Conservation (phyloP, 2,797 vertebrate species). For the Hypotaenidia okinawae region DNA sequence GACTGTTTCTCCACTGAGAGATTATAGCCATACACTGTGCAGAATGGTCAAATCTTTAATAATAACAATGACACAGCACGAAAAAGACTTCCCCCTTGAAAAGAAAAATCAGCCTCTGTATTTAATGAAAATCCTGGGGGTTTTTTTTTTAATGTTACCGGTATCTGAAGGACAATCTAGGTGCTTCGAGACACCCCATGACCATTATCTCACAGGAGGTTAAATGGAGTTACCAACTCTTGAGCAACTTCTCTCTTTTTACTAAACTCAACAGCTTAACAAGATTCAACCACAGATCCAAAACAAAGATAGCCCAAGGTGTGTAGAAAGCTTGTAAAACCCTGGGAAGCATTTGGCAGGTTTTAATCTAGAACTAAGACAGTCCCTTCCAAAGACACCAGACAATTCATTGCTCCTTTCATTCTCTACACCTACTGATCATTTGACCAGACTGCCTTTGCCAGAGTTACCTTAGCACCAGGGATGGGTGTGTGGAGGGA, state of each 20-base stretch:
- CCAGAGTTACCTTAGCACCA: neutral
- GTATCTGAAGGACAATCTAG: constrained; percentile 41
- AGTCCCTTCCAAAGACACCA: constrained; percentile 13
- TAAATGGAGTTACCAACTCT: constrained; percentile 42
- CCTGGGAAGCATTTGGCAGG: neutral
- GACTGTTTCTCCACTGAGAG: constrained; percentile 14
- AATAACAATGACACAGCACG: constrained; percentile 53
- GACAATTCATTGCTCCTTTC: neutral
- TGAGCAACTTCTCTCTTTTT: constrained; percentile 11
- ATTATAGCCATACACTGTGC: constrained; percentile 18
- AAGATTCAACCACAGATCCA: constrained; percentile 19
- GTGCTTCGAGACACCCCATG: neutral
- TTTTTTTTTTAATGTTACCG: constrained; percentile 2
- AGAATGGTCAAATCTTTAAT: constrained; percentile 50
- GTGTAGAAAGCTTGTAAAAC: neutral
- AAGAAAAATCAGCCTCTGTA: neutral
- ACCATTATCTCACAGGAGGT: constrained; percentile 31
- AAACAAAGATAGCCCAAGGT: constrained; percentile 25
- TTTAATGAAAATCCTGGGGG: constrained; percentile 36
- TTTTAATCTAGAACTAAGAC: constrained; percentile 34
- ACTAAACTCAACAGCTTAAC: constrained; percentile 18
- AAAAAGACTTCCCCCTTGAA: neutral
- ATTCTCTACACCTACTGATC: neutral
- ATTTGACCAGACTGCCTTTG: neutral
- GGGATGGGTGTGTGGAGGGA: neutral